These are phyloP conservation scores for Abscondita cerata DNA, from an alignment of 2,888 invertebrate species.

Conservation along the genomic window DNA sequence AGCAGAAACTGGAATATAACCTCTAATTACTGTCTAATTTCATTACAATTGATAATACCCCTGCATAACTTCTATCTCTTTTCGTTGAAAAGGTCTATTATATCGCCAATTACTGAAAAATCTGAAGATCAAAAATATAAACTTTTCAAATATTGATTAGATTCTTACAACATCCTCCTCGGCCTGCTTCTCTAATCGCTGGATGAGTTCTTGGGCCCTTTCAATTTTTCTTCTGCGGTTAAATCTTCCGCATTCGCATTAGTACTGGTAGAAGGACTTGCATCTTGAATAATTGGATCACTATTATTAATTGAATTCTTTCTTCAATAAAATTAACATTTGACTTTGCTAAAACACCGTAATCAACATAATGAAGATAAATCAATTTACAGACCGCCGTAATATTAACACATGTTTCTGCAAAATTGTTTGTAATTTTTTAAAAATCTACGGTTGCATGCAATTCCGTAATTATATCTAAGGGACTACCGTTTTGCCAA, in stretches of 20 bases:
- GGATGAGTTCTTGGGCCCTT: slow-evolving; percentile 71
- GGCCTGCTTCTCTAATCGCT: slow-evolving; percentile 68
- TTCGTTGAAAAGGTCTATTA: too few relatives aligned
- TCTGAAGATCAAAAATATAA: too few relatives aligned
- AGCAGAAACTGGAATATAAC: too few relatives aligned
- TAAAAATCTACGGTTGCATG: slow-evolving; percentile 67
- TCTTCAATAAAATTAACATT: background rate
- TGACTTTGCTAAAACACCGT: background rate
- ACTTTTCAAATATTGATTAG: too few relatives aligned
- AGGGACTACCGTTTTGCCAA: slow-evolving; percentile 81
- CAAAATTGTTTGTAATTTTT: slow-evolving; percentile 70
- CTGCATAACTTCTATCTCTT: too few relatives aligned
- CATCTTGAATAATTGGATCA: too few relatives aligned
- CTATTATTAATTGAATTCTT: too few relatives aligned
- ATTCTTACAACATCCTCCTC: slow-evolving; percentile 61
- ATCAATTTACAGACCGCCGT: background rate
- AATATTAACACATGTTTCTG: slow-evolving; percentile 58
- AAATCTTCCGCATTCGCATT: slow-evolving; percentile 29
- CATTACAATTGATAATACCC: too few relatives aligned
- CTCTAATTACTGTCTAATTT: too few relatives aligned
- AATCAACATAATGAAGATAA: too few relatives aligned
- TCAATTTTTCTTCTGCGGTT: slow-evolving; percentile 67
- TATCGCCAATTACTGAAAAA: too few relatives aligned
- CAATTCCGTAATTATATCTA: slow-evolving; percentile 78
- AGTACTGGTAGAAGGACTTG: background rate